A percentile compares a stretch with the other conserved stretches of the same genome.
Conservation (phyloP, 1,140 invertebrate genomes). For the Papilio glaucus region DNA sequence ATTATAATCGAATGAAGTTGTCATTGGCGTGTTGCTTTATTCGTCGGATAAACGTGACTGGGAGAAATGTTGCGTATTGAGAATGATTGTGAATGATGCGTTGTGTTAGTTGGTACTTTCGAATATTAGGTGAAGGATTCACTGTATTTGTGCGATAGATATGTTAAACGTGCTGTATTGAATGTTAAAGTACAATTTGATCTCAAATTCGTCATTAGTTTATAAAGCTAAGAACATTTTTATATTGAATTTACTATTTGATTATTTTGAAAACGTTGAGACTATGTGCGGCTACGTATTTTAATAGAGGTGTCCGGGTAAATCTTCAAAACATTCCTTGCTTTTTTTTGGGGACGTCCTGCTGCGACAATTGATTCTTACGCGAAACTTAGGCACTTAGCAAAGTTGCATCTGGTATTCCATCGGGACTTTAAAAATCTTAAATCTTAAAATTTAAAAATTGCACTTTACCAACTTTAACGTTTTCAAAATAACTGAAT, state of each 20-base stretch:
- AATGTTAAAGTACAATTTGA: slow-evolving; percentile 62
- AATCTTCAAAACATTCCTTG: neutral
- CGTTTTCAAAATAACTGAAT: slow-evolving; percentile 18
- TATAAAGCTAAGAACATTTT: slow-evolving; percentile 5
- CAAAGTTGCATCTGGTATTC: too few species aligned
- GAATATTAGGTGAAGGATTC: slow-evolving; percentile 18
- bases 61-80: slow-evolving; percentile 8
- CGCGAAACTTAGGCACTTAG: too few species aligned
- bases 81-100: neutral
- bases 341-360: neutral
- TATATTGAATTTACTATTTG: slow-evolving; percentile 32
- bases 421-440: too few species aligned
- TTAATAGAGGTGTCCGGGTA: neutral
- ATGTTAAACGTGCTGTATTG: neutral
- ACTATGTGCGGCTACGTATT: neutral
- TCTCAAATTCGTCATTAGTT: slow-evolving; percentile 42
- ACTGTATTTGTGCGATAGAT: neutral
- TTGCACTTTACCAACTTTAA: neutral
- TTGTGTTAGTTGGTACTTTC: slow-evolving; percentile 12
- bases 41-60: slow-evolving; percentile 10
- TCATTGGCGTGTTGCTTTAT: neutral
- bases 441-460: too few species aligned
- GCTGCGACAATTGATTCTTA: too few species aligned
- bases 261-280: slow-evolving; percentile 9
- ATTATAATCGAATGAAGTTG: slow-evolving; percentile 5